Percentiles rank a stretch among this genome's conserved stretches.
These are phyloP conservation scores for Orycteropus afer DNA, from an alignment of 2,113 vertebrate species.

Conservation along the genomic window DNA sequence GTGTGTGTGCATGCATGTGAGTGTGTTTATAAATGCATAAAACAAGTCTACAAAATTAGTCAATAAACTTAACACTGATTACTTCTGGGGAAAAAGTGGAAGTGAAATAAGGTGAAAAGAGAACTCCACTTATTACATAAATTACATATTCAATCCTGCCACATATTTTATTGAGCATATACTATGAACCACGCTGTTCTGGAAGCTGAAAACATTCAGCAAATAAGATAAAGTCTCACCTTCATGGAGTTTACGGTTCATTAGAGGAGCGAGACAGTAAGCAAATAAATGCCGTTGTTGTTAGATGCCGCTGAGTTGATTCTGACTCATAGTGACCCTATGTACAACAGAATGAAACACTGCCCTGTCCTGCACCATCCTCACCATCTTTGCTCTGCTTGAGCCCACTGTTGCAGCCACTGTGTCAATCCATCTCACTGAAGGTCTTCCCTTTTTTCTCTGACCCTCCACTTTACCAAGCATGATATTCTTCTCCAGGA, in stretches of 20 bases:
- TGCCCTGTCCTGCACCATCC: too few species aligned
- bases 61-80: background rate
- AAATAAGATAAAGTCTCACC: background rate
- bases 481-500: too few species aligned
- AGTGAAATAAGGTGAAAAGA: background rate
- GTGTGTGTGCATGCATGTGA: background rate
- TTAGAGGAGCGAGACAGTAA: background rate
- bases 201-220: background rate
- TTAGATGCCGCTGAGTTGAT: too few species aligned
- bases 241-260: background rate
- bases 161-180: background rate
- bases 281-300: background rate
- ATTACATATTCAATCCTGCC: background rate
- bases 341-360: too few species aligned
- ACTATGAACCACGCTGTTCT: background rate
- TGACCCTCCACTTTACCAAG: too few species aligned
- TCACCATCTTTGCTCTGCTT: too few species aligned
- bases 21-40: background rate
- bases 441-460: too few species aligned
- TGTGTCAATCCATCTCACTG: too few species aligned
- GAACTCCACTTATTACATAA: background rate
- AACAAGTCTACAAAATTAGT: background rate
- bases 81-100: background rate
- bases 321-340: too few species aligned
- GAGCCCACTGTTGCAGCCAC: too few species aligned